These are phyloP conservation scores for Diachasma alloeum DNA, from an alignment of 1,140 invertebrate species.

Conservation along the genomic window DNA sequence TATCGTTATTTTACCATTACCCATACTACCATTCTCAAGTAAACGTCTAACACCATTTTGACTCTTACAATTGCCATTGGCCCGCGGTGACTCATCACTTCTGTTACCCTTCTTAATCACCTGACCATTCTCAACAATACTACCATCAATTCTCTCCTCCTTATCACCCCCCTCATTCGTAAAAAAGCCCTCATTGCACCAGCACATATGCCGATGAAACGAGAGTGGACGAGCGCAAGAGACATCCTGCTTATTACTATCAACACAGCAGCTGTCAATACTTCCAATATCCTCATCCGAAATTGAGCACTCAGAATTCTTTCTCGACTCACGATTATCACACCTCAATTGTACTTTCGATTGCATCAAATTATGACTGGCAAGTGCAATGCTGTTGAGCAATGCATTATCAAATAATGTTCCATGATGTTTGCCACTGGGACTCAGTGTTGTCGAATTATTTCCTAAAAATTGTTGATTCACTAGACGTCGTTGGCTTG, in stretches of 20 bases:
- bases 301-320: slow-evolving; percentile 3
- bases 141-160: slow-evolving; percentile 22
- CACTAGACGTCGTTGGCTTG: slow-evolving; percentile 17
- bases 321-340: slow-evolving; percentile 10
- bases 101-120: slow-evolving; percentile 29
- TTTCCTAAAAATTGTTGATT: slow-evolving; percentile 14
- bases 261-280: background rate
- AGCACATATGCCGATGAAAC: slow-evolving; percentile 66
- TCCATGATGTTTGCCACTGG: slow-evolving; percentile 14
- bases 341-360: slow-evolving; percentile 5
- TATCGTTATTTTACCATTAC: slow-evolving; percentile 11
- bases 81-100: background rate
- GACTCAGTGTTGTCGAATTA: slow-evolving; percentile 2
- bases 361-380: slow-evolving; percentile 30
- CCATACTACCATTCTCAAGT: slow-evolving; percentile 11
- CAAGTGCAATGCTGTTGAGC: slow-evolving; percentile 21
- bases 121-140: slow-evolving; percentile 19
- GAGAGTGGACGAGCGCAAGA: slow-evolving; percentile 65
- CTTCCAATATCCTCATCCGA: slow-evolving; percentile 4
- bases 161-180: background rate
- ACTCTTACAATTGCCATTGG: slow-evolving; percentile 25
- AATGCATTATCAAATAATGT: slow-evolving; percentile 24
- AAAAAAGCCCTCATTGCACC: slow-evolving; percentile 52
- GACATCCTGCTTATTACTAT: slow-evolving; percentile 23
- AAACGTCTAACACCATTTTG: slow-evolving; percentile 23